Evolutionary conservation across 2,113 vertebrate genomes (phyloP), one percentile per base, ranked within the genome.

Genomic region (Cathartes aura): DNA sequence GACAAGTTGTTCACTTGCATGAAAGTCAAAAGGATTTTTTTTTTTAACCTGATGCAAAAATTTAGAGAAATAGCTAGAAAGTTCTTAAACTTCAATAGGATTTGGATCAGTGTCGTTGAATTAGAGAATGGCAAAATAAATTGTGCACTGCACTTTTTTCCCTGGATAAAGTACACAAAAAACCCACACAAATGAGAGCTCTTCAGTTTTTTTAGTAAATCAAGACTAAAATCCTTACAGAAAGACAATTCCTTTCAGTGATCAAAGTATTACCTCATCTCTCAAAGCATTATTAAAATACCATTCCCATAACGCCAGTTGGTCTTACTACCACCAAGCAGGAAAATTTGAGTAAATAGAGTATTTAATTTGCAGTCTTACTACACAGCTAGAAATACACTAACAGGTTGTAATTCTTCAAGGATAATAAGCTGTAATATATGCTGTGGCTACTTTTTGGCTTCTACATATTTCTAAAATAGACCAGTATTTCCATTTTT

Each of bases 211-310:
- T 68, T 90, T 7, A 40, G 32, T 43, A 70, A 82, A 58, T 62
- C 27, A 83, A 60, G 63, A 78, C 55, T 70, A 95, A 92, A 70
- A 70, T 43, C n/a, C 17, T 62, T 83, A 81, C 56, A 89, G 63
- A 96, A 80, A 67, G 68, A 59, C 63, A 78, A 30, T 59, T 40
- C 16, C 59, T 93, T 90, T 55, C 52, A 53, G 24, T 50, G 55
- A 64, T 78, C 29, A 48, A 93, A 87, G 67, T 78, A 95, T 60
- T 89, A 90, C 55, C 80, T 94, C 29, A 87, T 84, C 83, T 84
- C 56, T 82, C 64, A 60, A 89, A 92, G 47, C 21, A 74, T 78
- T 83, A 92, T 92, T 89, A 92, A 84, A 93, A 95, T 97, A 87
- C 68, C 82, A 93, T 79, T 96, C 85, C 73, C 60, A 84, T 79